Conservation (phyloP, 2,888 invertebrate genomes). For the Dromius quadrimaculatus region DNA sequence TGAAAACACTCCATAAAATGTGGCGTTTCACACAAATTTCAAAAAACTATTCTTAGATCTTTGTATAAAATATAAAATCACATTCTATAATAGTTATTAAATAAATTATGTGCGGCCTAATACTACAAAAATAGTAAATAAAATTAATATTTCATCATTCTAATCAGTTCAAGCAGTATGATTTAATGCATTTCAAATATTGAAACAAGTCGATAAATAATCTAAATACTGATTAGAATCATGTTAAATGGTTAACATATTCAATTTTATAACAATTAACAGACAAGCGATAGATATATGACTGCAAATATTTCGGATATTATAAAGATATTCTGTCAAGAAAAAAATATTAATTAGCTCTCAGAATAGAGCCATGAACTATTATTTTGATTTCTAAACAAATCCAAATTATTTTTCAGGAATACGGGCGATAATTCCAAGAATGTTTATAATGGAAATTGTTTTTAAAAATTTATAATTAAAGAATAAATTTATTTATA, state of each 20-base stretch:
- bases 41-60: constrained; percentile 24
- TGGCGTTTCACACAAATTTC: constrained; percentile 14
- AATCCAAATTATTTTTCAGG: too few relatives aligned
- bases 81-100: constrained; percentile 34
- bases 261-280: constrained; percentile 18
- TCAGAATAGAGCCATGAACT: too few relatives aligned
- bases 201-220: constrained; percentile 29
- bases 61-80: constrained; percentile 28
- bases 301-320: constrained; percentile 11
- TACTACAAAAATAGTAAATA: constrained; percentile 37
- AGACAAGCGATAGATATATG: constrained; percentile 17
- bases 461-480: too few relatives aligned
- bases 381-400: too few relatives aligned
- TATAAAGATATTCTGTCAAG: too few relatives aligned
- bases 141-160: constrained; percentile 4
- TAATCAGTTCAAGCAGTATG: constrained; percentile 17
- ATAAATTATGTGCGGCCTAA: constrained; percentile 43
- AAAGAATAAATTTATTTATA: too few relatives aligned
- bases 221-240: constrained; percentile 29
- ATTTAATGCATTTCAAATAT: constrained; percentile 15
- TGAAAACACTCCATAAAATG: constrained; percentile 28
- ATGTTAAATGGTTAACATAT: constrained; percentile 10
- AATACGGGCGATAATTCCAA: too few relatives aligned
- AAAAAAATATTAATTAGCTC: too few relatives aligned
- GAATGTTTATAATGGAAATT: too few relatives aligned